phyloP scores from a whole-genome alignment of 2,113 vertebrate species.

The Tragelaphus imberbis region DNA sequence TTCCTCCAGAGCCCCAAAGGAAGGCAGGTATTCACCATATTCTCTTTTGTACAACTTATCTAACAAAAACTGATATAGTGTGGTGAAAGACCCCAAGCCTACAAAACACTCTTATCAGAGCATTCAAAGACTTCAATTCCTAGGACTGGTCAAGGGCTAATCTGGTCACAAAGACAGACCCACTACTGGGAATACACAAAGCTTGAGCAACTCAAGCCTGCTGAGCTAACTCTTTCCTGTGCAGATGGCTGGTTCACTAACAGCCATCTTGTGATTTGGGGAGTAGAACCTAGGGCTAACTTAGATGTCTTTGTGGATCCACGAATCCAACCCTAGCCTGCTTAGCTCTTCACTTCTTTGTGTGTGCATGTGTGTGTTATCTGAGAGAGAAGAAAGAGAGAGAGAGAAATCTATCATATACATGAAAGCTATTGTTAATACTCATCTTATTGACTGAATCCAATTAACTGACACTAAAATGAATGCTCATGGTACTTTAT shows the following conservation, averaged over 20 bases:
- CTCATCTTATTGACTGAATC: neutral
- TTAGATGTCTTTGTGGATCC: neutral
- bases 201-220: neutral
- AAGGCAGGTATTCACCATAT: neutral
- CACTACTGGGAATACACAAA: neutral
- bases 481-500: neutral
- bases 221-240: neutral
- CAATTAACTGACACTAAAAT: neutral
- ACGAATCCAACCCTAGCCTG: neutral
- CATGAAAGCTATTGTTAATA: neutral
- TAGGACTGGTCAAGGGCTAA: neutral
- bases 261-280: neutral
- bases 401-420: neutral
- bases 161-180: neutral
- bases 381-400: neutral
- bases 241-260: neutral
- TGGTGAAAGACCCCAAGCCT: neutral
- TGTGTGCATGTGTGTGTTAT: neutral
- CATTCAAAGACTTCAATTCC: neutral
- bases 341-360: neutral
- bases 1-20: neutral
- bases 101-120: neutral
- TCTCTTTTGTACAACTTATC: neutral
- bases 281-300: neutral
- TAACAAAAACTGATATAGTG: neutral